phyloP scores from a whole-genome alignment of 92 coral and sea anemone genomes.

The Diadumene lineata region DNA sequence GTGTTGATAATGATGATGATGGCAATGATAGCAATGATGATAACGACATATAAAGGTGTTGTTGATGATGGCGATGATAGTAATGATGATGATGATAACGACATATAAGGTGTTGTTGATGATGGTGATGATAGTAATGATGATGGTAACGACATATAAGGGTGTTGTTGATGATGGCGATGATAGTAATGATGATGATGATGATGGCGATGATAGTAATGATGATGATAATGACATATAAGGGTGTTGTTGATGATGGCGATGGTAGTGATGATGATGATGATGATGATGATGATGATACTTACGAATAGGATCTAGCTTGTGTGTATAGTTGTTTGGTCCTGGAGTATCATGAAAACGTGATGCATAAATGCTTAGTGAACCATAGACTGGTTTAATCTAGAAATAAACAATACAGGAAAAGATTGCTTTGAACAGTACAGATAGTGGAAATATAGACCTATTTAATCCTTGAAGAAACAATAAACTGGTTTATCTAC shows the following conservation, averaged over 20 bases:
- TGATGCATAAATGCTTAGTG: slow-evolving; percentile 68
- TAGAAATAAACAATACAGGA: no score
- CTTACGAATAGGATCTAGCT: slow-evolving; percentile 54
- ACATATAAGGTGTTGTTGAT: neutral
- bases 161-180: neutral
- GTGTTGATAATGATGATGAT: neutral
- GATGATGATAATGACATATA: neutral
- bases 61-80: neutral
- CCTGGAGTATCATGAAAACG: slow-evolving; percentile 64
- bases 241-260: neutral
- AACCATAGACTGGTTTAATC: slow-evolving; percentile 72
- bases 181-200: neutral
- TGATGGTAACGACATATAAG: neutral
- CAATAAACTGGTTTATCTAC: no score
- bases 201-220: neutral
- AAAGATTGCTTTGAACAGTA: neutral
- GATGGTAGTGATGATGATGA: neutral
- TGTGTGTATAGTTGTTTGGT: slow-evolving; percentile 49
- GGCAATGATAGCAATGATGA: neutral
- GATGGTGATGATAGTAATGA: neutral
- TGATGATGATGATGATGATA: neutral
- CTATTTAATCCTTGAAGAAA: no score
- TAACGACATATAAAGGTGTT: no score
- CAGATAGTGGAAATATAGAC: neutral
- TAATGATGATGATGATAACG: neutral